These are phyloP conservation scores for Drosophila nikananu DNA, from an alignment of 1,140 invertebrate species.

Conservation along the genomic window DNA sequence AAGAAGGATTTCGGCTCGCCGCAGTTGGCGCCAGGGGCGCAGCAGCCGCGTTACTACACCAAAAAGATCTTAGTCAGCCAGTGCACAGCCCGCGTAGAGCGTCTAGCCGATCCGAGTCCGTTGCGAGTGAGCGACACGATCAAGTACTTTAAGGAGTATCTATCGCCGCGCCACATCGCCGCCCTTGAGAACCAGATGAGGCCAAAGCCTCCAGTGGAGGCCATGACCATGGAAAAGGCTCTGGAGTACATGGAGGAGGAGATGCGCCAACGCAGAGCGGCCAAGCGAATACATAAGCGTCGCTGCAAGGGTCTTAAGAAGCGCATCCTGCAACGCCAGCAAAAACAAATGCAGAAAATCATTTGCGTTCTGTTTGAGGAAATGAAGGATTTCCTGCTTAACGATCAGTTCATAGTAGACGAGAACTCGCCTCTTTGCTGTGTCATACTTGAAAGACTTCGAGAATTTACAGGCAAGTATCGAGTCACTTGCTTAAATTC, in stretches of 20 bases:
- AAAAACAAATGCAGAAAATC: constrained; percentile 80
- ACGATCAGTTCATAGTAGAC: constrained; percentile 78
- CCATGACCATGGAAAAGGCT: constrained; percentile 65
- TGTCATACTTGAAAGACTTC: constrained; percentile 73
- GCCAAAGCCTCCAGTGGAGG: constrained; percentile 60
- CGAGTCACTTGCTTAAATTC: too few relatives aligned
- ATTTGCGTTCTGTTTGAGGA: constrained; percentile 79
- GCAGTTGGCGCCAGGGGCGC: not conserved
- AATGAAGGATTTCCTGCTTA: constrained; percentile 80
- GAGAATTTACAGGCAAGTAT: constrained; percentile 72
- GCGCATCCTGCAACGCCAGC: constrained; percentile 66
- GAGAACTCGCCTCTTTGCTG: constrained; percentile 68
- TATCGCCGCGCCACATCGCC: constrained; percentile 43
- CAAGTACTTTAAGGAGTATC: constrained; percentile 47
- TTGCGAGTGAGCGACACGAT: constrained; percentile 57
- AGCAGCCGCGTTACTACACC: constrained; percentile 46
- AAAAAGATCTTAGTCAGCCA: constrained; percentile 64
- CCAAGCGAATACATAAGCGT: constrained; percentile 46
- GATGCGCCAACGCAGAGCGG: constrained; percentile 57
- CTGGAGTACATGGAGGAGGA: constrained; percentile 76
- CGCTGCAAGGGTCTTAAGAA: constrained; percentile 64
- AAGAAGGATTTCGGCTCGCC: constrained; percentile 57
- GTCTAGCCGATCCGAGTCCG: constrained; percentile 66
- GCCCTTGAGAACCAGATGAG: constrained; percentile 63
- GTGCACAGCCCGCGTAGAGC: constrained; percentile 73